Evolutionary conservation across 92 coral and sea anemone genomes (phyloP).

Genomic region (Paragorgia papillata): DNA sequence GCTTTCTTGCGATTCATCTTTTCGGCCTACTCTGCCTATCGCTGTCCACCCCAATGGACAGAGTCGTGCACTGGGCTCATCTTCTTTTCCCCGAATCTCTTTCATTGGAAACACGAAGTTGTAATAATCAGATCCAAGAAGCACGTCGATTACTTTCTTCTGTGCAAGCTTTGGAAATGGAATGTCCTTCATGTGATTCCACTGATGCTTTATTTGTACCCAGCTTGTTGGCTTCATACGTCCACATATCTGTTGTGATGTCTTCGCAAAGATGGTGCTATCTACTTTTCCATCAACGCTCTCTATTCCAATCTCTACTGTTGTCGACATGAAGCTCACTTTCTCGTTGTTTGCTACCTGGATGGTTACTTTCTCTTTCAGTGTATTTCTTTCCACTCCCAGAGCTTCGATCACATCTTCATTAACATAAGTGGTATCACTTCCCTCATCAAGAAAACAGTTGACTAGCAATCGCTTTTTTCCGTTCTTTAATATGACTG

Average conservation of each 20-base stretch:
- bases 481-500: conserved; percentile 57
- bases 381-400: conserved; percentile 22
- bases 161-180: conserved; percentile 46
- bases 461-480: conserved; percentile 49
- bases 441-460: conserved; percentile 57
- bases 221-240: conserved; percentile 44
- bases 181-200: conserved; percentile 40
- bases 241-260: conserved; percentile 43
- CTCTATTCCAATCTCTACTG: conserved; percentile 33
- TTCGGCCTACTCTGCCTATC: conserved; percentile 10
- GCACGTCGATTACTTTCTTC: conserved; percentile 19
- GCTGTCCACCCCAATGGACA: conserved; percentile 7
- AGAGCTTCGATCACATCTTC: conserved; percentile 38
- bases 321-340: conserved; percentile 43
- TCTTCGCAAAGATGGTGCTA: conserved; percentile 8
- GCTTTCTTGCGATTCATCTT: no score
- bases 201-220: conserved; percentile 18
- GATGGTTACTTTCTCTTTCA: conserved; percentile 43
- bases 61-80: conserved; percentile 2
- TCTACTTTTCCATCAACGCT: conserved; percentile 42
- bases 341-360: conserved; percentile 54
- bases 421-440: conserved; percentile 50
- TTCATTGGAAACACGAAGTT: conserved; percentile 42
- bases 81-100: conserved; percentile 18
- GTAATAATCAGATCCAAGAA: conserved; percentile 46